Base-by-base conservation (phyloP, 1,140 invertebrate species). In the Arion vulgaris region DNA sequence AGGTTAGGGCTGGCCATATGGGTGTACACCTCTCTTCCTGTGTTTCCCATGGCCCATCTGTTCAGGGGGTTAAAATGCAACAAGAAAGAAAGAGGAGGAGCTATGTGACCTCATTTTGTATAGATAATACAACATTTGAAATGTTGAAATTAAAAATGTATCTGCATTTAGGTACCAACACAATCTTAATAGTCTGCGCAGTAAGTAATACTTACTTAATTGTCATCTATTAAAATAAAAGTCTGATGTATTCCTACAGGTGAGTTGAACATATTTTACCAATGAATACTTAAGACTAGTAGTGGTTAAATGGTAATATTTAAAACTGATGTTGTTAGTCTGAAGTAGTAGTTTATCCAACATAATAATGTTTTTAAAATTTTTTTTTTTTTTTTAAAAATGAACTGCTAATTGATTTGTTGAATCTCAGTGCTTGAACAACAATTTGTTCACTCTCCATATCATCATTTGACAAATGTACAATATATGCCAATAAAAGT, bases 401-500 rank as follows among this genome's bases (percentile, higher is more conserved):
- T 36, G 32, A 74, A 62, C 80, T 81, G 69, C 71, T 72, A 49
- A 81, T 73, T 81, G 62, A 49, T 38, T 39, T 81, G 80, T 81
- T 81, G 80, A 81, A 69, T 81, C 45, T 69, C 80, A 80, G 39
- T 34, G 39, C 49, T 57, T 45, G 34, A 32, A 81, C 71, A 73
- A 72, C 80, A 69, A 72, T 69, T n/a, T 81, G 69, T 81, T 81
- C 80, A 69, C 41, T 45, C n/a, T n/a, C 23, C 26, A 73, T 57
- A 11, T 26, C 11, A 32, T 28, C 72, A 45, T 45, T 28, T 38
- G 45, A 73, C 62, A 66, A 23, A 23, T 69, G 41, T 80, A 45
- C 39, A 80, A 34, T 69, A 66, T 69, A 15, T 39, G 80, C 80
- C 80, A 81, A 71, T 57, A 81, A 81, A 73, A 81, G 80, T 81